A percentile compares a stretch with the other conserved stretches of the same genome.
Conservation (phyloP, 2,888 invertebrate genomes). For the Esperia sulphurella region DNA sequence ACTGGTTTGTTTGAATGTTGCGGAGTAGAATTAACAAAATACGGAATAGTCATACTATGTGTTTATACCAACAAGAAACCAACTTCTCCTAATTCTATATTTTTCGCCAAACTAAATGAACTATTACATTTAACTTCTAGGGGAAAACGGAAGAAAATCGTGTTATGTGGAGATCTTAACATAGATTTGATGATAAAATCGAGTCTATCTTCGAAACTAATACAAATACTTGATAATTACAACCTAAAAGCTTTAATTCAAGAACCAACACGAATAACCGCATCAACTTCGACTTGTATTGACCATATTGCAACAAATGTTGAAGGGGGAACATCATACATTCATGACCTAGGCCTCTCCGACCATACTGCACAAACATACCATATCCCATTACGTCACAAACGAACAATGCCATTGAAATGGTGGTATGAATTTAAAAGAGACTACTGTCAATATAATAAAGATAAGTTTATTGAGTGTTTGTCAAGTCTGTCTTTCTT, state of each 20-base stretch:
- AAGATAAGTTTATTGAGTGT: slow-evolving; percentile 3
- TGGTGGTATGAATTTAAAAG: background rate
- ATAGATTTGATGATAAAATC: slow-evolving; percentile 4
- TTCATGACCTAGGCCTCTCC: no score
- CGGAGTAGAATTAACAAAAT: slow-evolving; percentile 1
- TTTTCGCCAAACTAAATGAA: background rate
- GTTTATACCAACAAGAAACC: slow-evolving; percentile 5
- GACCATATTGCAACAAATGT: slow-evolving; percentile 6
- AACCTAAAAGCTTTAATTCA: no score
- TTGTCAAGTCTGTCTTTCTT: slow-evolving; percentile 1
- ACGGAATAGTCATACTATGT: slow-evolving; percentile 8
- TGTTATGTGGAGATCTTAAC: slow-evolving; percentile 11
- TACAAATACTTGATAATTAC: slow-evolving; percentile 1
- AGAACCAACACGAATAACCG: no score
- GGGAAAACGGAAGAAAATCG: background rate
- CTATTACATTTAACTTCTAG: background rate
- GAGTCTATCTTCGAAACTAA: background rate
- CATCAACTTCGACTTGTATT: no score
- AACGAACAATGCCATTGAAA: no score
- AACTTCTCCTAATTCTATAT: background rate
- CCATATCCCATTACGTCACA: background rate
- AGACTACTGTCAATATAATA: slow-evolving; percentile 6
- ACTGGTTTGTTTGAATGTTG: slow-evolving; percentile 5
- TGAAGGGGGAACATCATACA: no score
- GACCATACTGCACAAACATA: slow-evolving; percentile 13